Evolutionary conservation across 2,888 invertebrate genomes (phyloP), one percentile per base, ranked within the genome.

Genomic region (Phalera bucephala): DNA sequence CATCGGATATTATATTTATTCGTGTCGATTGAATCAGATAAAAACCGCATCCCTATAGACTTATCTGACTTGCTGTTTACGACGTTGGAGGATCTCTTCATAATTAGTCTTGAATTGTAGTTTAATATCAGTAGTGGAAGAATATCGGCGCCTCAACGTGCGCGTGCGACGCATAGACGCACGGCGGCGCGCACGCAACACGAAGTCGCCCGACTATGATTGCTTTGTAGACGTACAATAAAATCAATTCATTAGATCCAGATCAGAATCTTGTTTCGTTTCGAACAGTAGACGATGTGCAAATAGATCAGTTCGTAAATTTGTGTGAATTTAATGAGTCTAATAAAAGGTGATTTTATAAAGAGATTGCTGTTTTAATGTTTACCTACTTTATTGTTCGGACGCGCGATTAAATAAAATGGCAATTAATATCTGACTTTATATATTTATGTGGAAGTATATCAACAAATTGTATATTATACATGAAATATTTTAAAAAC

Each of bases 261-360:
- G 10, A 10, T 12, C 3, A 6, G 12, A 25, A 12, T 6, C 3
- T 25, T 14, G 7, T 14, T 27, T 50, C 12, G 31, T 40, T 56
- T 41, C 19, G 32, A 36, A 38, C 12, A 38, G 47, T 57, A 54
- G 45, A 40, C 12, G 35, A 46, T 43, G 45, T 43, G 36, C 13
- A 29, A 45, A 45, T 58, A 45, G 46, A 54, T 34, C n/a, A 28
- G 36, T 49, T 40, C 45, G 36, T 51, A 49, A 41, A 64, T 62
- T 69, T 65, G 63, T 72, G 69, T 75, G 66, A 66, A 51, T 64
- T 70, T 64, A 69, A 54, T 71, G 55, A 52, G 33, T 67, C 64
- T 67, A 77, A 63, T 74, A 76, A 76, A 78, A 65, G 48, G 61
- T 72, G 71, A 60, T 73, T 79, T 78, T 72, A 43, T 62, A 61